Conservation (phyloP, 2,113 vertebrate genomes). For the Ammodytes dubius region DNA sequence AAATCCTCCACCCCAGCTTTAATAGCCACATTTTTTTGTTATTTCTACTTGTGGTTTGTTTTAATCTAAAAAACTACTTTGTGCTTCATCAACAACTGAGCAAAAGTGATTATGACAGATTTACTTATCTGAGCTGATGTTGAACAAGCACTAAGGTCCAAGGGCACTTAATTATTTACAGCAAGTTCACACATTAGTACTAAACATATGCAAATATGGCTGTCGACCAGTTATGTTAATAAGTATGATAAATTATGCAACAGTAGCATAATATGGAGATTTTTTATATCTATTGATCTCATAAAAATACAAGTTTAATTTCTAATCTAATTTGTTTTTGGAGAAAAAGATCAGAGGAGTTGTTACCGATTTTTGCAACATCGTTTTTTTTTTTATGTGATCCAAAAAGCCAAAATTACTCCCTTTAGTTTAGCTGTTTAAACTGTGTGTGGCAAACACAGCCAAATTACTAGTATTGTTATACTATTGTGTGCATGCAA, state of each 20-base stretch:
- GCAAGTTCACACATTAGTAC: neutral
- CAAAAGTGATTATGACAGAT: neutral
- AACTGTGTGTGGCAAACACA: neutral
- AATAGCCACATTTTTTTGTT: too few species aligned
- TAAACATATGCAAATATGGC: neutral
- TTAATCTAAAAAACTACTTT: neutral
- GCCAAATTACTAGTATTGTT: too few species aligned
- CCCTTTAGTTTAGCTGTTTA: neutral
- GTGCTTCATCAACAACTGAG: neutral
- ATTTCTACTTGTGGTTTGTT: too few species aligned
- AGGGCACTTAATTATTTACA: neutral
- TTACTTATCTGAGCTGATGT: neutral
- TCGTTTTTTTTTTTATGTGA: neutral
- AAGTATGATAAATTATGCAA: neutral
- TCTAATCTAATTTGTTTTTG: too few species aligned
- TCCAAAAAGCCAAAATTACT: neutral
- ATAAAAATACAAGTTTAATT: neutral
- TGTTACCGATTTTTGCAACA: neutral
- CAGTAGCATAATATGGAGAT: neutral
- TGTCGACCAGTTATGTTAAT: neutral
- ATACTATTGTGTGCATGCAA: neutral
- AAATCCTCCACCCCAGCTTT: too few species aligned
- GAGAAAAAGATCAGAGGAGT: neutral
- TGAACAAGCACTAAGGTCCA: neutral
- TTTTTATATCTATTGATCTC: neutral